These are phyloP conservation scores for Drosophila hydei DNA, from an alignment of 1,140 invertebrate genomes.

Conservation along the genomic window DNA sequence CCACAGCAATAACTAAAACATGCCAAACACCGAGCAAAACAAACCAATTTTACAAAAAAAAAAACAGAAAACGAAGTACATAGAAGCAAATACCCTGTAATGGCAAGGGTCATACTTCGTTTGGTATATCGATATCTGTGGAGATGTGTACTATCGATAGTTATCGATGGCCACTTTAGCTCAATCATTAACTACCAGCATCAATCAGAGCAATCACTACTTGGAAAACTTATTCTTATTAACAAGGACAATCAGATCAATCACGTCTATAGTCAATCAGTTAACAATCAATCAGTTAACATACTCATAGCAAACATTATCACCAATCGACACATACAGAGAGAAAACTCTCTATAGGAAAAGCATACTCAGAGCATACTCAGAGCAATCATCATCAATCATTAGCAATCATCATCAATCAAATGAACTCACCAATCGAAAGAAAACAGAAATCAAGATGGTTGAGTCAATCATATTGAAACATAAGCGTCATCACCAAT, in stretches of 20 bases:
- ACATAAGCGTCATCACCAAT: no score
- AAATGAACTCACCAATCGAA: no score
- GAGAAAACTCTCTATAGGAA: no score
- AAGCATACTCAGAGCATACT: no score
- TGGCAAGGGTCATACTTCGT: no score
- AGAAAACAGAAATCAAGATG: no score
- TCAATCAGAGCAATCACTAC: not conserved
- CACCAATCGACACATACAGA: no score
- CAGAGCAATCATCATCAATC: not conserved
- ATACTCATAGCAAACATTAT: not conserved
- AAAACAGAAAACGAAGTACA: no score
- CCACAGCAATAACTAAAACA: slow-evolving; percentile 23
- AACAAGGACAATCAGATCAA: not conserved
- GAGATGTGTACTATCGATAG: no score
- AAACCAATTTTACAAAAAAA: slow-evolving; percentile 5
- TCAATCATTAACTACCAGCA: not conserved
- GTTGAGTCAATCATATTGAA: no score
- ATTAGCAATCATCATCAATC: not conserved
- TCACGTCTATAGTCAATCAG: not conserved
- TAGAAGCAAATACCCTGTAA: not conserved
- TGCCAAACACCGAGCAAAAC: slow-evolving; percentile 9
- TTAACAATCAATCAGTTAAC: not conserved
- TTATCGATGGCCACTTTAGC: not conserved
- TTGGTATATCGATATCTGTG: no score
- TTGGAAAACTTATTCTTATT: no score